Evolutionary conservation across 2,888 invertebrate species (phyloP).

Genomic region (Melinaea menophilus): DNA sequence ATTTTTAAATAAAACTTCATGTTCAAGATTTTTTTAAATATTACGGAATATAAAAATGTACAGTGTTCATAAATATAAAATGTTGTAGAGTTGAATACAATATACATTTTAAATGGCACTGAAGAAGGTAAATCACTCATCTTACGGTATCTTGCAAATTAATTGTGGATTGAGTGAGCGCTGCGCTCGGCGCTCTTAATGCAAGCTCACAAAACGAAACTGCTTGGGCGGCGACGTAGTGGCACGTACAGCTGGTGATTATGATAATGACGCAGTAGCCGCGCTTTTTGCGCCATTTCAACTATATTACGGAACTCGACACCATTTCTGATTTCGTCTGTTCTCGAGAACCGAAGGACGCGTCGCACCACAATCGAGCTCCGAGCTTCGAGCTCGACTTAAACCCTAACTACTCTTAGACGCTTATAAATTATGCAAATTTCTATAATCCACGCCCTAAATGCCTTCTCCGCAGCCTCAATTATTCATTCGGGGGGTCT

Average conservation of each 20-base stretch:
- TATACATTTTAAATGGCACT: slow-evolving; percentile 29
- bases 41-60: not conserved
- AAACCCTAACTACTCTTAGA: slow-evolving; percentile 57
- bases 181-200: slow-evolving; percentile 70
- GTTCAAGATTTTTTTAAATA: not conserved
- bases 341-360: slow-evolving; percentile 31
- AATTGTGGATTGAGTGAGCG: slow-evolving; percentile 74
- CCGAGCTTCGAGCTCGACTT: slow-evolving; percentile 30
- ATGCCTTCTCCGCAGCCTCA: slow-evolving; percentile 71
- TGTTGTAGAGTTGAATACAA: slow-evolving; percentile 14
- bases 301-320: slow-evolving; percentile 69
- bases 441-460: slow-evolving; percentile 75
- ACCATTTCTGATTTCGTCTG: slow-evolving; percentile 46
- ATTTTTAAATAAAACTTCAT: not conserved
- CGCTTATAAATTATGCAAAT: slow-evolving; percentile 75
- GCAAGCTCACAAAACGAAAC: slow-evolving; percentile 74
- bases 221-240: slow-evolving; percentile 66
- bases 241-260: slow-evolving; percentile 72
- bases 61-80: not conserved
- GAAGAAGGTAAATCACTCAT: slow-evolving; percentile 39
- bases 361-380: slow-evolving; percentile 27
- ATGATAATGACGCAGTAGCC: slow-evolving; percentile 75
- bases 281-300: slow-evolving; percentile 70
- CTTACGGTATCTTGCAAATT: slow-evolving; percentile 64
- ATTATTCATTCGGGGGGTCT: slow-evolving; percentile 75